phyloP scores from a whole-genome alignment of 2,113 vertebrate species.

The Illadopsis cleaveri region DNA sequence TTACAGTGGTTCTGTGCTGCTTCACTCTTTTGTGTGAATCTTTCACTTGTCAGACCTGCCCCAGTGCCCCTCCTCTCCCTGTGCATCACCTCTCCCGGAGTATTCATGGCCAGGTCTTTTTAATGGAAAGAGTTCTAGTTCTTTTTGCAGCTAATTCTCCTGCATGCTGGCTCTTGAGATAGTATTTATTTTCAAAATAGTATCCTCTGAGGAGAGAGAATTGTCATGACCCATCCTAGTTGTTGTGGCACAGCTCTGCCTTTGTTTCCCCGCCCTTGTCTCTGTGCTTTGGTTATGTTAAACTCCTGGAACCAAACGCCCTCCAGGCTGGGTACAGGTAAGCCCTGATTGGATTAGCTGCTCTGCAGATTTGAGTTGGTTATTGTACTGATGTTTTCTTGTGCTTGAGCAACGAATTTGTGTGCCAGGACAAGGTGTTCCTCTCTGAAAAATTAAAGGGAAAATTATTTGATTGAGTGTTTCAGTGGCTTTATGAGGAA shows the following conservation, averaged over 20 bases:
- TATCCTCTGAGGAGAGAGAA: background rate
- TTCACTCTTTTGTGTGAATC: background rate
- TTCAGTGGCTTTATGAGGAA: background rate
- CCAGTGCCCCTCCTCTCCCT: background rate
- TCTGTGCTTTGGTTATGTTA: background rate
- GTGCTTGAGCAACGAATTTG: background rate
- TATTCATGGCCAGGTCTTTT: rapidly evolving
- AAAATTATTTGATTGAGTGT: background rate
- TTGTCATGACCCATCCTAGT: background rate
- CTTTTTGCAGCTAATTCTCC: background rate
- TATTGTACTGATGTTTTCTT: background rate
- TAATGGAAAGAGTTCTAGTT: background rate
- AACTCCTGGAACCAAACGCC: background rate
- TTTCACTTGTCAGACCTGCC: background rate
- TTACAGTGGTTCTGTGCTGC: background rate
- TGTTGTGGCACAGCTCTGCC: background rate
- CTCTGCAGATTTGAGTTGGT: background rate
- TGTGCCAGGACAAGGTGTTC: background rate
- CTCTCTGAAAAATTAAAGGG: background rate
- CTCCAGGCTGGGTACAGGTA: slow-evolving; percentile 20
- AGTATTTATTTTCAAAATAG: background rate
- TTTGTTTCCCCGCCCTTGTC: background rate
- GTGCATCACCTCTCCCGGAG: background rate
- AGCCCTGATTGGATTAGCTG: slow-evolving; percentile 17
- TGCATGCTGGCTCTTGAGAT: background rate